Percentiles rank a stretch among this genome's conserved stretches.
Evolutionary conservation across 2,113 vertebrate genomes (phyloP).

Genomic region (Synchiropus splendidus): DNA sequence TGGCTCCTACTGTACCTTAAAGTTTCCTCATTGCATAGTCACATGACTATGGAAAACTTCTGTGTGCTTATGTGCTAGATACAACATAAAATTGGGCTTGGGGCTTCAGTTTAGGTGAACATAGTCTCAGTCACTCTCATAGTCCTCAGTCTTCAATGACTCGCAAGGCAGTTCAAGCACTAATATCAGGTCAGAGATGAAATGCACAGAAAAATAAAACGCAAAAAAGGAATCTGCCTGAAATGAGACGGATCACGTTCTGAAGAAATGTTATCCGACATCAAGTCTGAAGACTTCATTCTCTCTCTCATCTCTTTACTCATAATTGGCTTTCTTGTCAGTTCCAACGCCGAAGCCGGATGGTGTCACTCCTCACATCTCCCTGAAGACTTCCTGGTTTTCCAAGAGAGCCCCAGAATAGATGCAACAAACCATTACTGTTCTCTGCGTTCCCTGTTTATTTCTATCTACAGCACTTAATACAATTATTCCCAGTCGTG

Average conservation of each 20-base stretch:
- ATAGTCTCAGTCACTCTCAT: background rate
- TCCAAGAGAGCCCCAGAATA: conserved; percentile 51
- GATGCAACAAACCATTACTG: conserved; percentile 47
- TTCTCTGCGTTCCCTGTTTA: conserved; percentile 55
- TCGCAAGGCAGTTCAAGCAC: too few species aligned
- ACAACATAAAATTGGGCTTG: too few species aligned
- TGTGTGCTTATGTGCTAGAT: too few species aligned
- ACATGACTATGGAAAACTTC: too few species aligned
- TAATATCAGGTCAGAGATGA: conserved; percentile 9
- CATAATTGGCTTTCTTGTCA: conserved; percentile 47
- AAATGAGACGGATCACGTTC: conserved; percentile 24
- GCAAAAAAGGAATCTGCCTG: too few species aligned
- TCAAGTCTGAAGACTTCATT: conserved; percentile 18
- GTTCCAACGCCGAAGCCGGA: conserved; percentile 1
- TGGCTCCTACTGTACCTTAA: too few species aligned
- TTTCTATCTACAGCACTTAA: conserved; percentile 65
- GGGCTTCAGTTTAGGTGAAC: too few species aligned
- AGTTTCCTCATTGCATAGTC: too few species aligned
- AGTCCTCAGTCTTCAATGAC: too few species aligned
- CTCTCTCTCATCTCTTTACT: conserved; percentile 23
- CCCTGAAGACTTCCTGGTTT: conserved; percentile 44
- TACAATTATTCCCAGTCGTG: conserved; percentile 61
- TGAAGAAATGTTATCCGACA: conserved; percentile 37
- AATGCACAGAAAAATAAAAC: too few species aligned
- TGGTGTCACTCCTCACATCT: conserved; percentile 36